phyloP scores from a whole-genome alignment of 1,140 invertebrate genomes.

The Laupala kohalensis region DNA sequence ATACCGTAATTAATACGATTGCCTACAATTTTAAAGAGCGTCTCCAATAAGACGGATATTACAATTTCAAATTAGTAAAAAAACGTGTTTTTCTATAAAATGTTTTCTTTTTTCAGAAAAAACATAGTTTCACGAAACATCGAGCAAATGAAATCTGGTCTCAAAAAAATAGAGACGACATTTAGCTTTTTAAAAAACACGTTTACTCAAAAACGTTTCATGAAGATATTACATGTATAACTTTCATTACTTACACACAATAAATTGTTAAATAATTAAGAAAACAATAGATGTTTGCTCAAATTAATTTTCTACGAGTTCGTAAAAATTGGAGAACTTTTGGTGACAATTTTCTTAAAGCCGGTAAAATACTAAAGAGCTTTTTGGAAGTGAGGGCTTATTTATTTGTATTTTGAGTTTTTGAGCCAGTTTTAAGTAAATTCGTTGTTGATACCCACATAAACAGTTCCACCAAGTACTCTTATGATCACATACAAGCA shows the following conservation, averaged over 20 bases:
- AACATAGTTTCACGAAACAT: background rate
- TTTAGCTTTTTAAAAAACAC: background rate
- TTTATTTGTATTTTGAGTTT: too few relatives aligned
- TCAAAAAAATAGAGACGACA: background rate
- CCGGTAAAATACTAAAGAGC: background rate
- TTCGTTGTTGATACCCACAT: too few relatives aligned
- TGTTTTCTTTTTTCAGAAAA: background rate
- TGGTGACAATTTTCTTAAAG: background rate
- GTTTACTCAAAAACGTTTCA: background rate
- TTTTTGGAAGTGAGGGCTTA: too few relatives aligned
- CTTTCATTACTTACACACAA: background rate
- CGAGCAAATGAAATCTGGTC: background rate
- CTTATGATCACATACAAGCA: too few relatives aligned
- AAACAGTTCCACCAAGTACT: too few relatives aligned
- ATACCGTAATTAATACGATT: too few relatives aligned
- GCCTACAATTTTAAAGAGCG: too few relatives aligned
- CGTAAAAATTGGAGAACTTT: background rate
- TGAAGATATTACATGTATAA: background rate
- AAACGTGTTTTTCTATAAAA: background rate
- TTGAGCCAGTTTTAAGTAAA: too few relatives aligned
- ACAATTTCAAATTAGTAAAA: background rate
- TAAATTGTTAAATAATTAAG: background rate
- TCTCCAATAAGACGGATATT: too few relatives aligned
- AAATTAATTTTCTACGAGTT: background rate
- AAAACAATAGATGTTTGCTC: background rate